These are phyloP conservation scores for Drosophila nigrodunni DNA, from an alignment of 1,140 invertebrate genomes.

Conservation along the genomic window DNA sequence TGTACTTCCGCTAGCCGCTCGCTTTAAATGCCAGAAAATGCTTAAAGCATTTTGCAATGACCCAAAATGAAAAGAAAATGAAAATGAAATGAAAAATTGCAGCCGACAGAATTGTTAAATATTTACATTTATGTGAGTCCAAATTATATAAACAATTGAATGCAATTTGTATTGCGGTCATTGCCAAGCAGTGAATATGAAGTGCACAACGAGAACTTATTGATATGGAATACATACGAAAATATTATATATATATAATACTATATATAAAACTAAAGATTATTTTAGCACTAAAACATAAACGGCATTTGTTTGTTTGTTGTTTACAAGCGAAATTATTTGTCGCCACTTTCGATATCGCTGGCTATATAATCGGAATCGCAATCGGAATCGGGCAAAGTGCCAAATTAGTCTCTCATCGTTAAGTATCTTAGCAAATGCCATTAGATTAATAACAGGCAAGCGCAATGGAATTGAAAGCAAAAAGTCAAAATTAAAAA, in stretches of 20 bases:
- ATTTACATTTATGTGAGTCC: slow-evolving; percentile 23
- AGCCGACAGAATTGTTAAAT: slow-evolving; percentile 33
- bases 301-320: slow-evolving; percentile 14
- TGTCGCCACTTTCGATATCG: slow-evolving; percentile 19
- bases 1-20: slow-evolving; percentile 17
- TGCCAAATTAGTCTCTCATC: slow-evolving; percentile 27
- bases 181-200: slow-evolving; percentile 29
- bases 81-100: slow-evolving; percentile 14
- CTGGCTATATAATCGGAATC: not conserved
- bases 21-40: slow-evolving; percentile 20
- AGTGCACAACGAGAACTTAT: slow-evolving; percentile 13
- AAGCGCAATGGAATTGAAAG: slow-evolving; percentile 33
- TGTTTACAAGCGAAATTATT: slow-evolving; percentile 28
- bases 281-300: slow-evolving; percentile 23
- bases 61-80: slow-evolving; percentile 9
- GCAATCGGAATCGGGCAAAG: slow-evolving; percentile 19
- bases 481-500: slow-evolving; percentile 3
- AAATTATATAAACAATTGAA: slow-evolving; percentile 16
- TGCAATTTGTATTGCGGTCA: slow-evolving; percentile 32
- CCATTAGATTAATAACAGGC: slow-evolving; percentile 16
- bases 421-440: slow-evolving; percentile 16
- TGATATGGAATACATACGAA: slow-evolving; percentile 14
- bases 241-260: too few species aligned
- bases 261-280: not conserved
- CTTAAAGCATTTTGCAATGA: slow-evolving; percentile 29